Evolutionary conservation across 2,797 vertebrate species (phyloP), one percentile per base, ranked within the genome.

Genomic region (Leuciscus waleckii): DNA sequence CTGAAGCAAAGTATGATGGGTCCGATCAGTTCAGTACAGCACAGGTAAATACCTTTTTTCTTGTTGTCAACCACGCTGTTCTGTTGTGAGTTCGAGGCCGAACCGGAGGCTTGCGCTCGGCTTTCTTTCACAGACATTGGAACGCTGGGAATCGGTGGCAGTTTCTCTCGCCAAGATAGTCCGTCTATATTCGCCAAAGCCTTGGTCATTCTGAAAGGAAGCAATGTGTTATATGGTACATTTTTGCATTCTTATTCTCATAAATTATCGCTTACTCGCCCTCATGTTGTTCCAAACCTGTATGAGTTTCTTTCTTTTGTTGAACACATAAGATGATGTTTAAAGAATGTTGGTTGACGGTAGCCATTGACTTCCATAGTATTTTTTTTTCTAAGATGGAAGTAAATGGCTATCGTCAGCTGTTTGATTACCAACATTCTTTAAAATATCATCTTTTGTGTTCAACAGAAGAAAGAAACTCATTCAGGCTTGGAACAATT

Each of bases 191-290:
- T 97, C 61, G 95, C 93, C 85, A 99, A 93, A 4, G 93, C 96
- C 93, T 97, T 97, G 13, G 96, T 96, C 97, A 98, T 98, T 93
- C 98, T 99, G 91, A n/a, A 91, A 4, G 79, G 26, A 2, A 26
- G 29, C n/a, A 11, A 61, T 39, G 10, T 10, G 56, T 86, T 76
- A 32, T 2, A 74, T 6, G 9, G 4, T 10, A 9, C 6, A 23
- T 49, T 35, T 19, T 80, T 51, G 70, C 26, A 75, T 69, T 13
- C n/a, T 61, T 26, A 14, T 3, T 16, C 61, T 17, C 26, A 32
- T 63, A 16, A 63, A 63, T 29, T 0, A 49, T 17, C 4, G 16
- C 16, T 49, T 49, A 49, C 46, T 16, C 46, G 5, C 5, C 46
- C 46, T 49, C 16, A 49, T 49, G 14, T 49, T 49, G 46, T 49